Conservation (phyloP, 2,888 invertebrate genomes). For the Rhingia rostrata region DNA sequence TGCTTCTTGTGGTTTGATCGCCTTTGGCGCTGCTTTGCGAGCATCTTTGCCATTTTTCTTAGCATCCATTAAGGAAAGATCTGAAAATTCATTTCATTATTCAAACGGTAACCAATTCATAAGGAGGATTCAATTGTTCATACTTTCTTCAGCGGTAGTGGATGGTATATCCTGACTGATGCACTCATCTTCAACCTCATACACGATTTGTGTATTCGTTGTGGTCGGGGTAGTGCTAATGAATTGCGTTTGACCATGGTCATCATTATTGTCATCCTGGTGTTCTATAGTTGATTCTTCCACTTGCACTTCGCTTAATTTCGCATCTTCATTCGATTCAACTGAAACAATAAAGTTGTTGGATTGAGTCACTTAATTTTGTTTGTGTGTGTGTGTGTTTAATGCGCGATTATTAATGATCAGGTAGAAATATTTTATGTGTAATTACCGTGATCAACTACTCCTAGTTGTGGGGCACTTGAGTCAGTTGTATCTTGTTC, state of each 20-base stretch:
- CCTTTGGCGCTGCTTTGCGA: constrained; percentile 22
- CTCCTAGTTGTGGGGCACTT: constrained; percentile 14
- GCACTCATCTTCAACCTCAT: constrained; percentile 17
- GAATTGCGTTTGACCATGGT: constrained; percentile 7
- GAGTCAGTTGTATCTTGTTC: constrained; percentile 44
- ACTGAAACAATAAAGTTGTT: constrained; percentile 74
- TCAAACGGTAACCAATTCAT: constrained; percentile 38
- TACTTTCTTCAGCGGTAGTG: constrained; percentile 52
- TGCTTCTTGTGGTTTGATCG: constrained; percentile 27
- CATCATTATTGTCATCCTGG: not conserved
- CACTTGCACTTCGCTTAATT: constrained; percentile 10
- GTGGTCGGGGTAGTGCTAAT: constrained; percentile 7
- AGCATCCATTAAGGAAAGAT: constrained; percentile 27
- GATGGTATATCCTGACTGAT: constrained; percentile 8
- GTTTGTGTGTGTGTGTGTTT: constrained; percentile 48
- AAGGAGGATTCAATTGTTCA: constrained; percentile 33
- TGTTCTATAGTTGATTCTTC: constrained; percentile 5
- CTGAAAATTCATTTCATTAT: constrained; percentile 72
- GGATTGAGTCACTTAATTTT: constrained; percentile 55
- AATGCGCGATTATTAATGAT: constrained; percentile 56
- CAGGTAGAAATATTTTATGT: constrained; percentile 60
- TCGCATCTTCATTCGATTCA: constrained; percentile 59
- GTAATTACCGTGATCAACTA: constrained; percentile 70
- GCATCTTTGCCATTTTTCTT: not conserved
- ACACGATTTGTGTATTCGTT: not conserved